Percentiles rank a stretch among this genome's conserved stretches.
Conservation (phyloP, 2,113 vertebrate species). For the Paramormyrops kingsleyae region DNA sequence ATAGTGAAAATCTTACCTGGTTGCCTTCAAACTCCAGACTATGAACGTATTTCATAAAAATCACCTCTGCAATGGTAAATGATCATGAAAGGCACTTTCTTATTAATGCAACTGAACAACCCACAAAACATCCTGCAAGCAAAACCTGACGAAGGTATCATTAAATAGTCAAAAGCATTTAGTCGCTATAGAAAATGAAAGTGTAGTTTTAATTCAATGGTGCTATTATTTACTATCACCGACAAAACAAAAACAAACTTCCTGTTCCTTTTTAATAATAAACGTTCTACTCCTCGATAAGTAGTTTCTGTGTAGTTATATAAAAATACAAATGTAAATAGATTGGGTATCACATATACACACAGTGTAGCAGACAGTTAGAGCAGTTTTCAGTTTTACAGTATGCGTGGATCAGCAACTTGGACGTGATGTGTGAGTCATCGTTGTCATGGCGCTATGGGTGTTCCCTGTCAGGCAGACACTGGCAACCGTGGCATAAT, state of each 20-base stretch:
- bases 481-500: neutral
- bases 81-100: neutral
- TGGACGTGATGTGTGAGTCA: neutral
- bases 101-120: neutral
- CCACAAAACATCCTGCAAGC: neutral
- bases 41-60: neutral
- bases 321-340: neutral
- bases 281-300: neutral
- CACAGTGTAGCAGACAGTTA: neutral
- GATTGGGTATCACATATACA: too few species aligned
- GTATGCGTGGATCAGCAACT: neutral
- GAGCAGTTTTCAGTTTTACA: neutral
- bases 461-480: conserved; percentile 7
- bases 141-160: neutral
- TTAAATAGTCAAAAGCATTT: neutral
- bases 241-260: neutral
- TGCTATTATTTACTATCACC: neutral
- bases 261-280: neutral
- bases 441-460: neutral
- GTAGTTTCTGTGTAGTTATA: neutral
- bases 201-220: neutral
- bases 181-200: neutral
- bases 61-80: neutral
- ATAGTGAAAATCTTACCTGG: neutral
- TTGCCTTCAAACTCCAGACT: neutral